These are phyloP conservation scores for Propithecus deckenii DNA, from an alignment of 2,797 vertebrate species.

Conservation along the genomic window DNA sequence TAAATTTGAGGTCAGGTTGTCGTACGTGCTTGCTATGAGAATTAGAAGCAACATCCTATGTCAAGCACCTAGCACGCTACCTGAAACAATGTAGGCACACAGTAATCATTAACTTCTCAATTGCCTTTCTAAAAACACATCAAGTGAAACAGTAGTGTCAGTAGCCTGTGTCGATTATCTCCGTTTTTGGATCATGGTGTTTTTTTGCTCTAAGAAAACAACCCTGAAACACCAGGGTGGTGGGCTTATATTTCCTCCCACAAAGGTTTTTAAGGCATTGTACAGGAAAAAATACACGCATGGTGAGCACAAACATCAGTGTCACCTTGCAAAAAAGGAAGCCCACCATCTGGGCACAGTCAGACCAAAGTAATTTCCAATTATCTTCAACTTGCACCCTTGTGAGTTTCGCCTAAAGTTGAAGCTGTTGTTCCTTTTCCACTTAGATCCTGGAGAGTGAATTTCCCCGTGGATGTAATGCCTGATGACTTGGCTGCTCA, in stretches of 20 bases:
- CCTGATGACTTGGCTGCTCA: slow-evolving; percentile 73
- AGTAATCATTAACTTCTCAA: neutral
- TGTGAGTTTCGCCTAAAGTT: slow-evolving; percentile 32
- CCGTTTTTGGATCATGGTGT: neutral
- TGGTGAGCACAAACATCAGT: neutral
- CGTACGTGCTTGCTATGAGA: neutral
- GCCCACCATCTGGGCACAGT: neutral
- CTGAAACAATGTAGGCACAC: neutral
- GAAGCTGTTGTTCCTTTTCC: slow-evolving; percentile 38
- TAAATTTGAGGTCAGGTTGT: neutral
- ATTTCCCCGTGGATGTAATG: slow-evolving; percentile 61
- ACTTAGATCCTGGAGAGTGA: slow-evolving; percentile 67
- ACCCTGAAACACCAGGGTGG: neutral
- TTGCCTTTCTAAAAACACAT: neutral
- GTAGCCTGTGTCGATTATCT: neutral
- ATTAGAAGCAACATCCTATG: neutral
- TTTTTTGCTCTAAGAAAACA: slow-evolving; percentile 2
- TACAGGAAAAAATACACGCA: neutral
- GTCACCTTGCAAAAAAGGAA: slow-evolving; percentile 12
- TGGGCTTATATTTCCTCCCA: neutral
- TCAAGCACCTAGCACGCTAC: neutral
- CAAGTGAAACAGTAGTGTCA: neutral
- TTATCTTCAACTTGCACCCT: neutral
- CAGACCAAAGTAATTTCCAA: slow-evolving; percentile 31
- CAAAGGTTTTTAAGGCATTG: neutral